These are phyloP conservation scores for Salarias fasciatus DNA, from an alignment of 2,797 vertebrate species.

Conservation along the genomic window DNA sequence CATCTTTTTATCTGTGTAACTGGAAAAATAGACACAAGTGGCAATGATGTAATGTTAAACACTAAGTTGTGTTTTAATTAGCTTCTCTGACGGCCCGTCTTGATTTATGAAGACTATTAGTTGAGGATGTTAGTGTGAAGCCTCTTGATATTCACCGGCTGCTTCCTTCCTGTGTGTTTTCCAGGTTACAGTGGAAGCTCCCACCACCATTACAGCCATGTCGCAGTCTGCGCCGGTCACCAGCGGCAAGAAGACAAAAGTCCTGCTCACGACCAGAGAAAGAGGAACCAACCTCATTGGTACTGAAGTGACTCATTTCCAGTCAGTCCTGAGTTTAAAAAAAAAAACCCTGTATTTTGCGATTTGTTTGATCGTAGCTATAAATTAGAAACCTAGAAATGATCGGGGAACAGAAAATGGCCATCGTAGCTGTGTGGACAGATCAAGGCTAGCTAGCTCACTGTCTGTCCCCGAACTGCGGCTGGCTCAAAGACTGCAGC, in stretches of 20 bases:
- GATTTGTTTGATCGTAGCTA: no score
- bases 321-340: not conserved
- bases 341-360: no score
- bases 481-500: not conserved
- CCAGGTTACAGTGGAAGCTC: conserved; percentile 80
- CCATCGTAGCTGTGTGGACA: not conserved
- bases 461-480: not conserved
- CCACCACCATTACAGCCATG: conserved; percentile 76
- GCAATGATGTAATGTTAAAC: conserved; percentile 13
- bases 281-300: conserved; percentile 89
- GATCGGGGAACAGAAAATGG: no score
- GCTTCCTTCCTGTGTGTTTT: conserved; percentile 10
- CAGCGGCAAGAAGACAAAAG: conserved; percentile 79
- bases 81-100: not conserved
- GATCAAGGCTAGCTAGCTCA: not conserved
- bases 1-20: conserved; percentile 3
- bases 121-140: conserved; percentile 24
- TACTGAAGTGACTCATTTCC: conserved; percentile 55
- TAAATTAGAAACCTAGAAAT: no score
- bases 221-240: conserved; percentile 70
- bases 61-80: conserved; percentile 30
- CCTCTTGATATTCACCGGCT: not conserved
- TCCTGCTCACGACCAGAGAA: conserved; percentile 84
- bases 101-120: conserved; percentile 45
- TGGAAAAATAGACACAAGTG: not conserved